Evolutionary conservation across 2,797 vertebrate genomes (phyloP), one percentile per base, ranked within the genome.

Genomic region (Lacerta bilineata): DNA sequence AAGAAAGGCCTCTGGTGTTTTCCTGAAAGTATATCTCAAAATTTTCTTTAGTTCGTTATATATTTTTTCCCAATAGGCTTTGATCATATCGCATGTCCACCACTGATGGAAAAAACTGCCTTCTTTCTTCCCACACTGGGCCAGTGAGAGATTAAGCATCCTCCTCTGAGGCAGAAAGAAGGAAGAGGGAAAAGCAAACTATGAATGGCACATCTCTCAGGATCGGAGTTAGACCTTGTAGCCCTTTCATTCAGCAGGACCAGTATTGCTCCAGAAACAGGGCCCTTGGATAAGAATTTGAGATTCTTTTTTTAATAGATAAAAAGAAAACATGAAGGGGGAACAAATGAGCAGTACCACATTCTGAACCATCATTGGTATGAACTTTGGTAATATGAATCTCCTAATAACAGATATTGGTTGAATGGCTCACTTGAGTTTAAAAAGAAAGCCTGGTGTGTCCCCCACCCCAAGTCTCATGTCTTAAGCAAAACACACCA

Each of bases 171-270:
- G n/a, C 85, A 83, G 29, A 3, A 25, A 41, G 33, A 80, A 29
- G 64, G 71, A 5, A 3, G 6, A 15, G 71, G 18, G 9, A 4
- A 41, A 0, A 69, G 4, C 6, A 0, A 0, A 69, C 33, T 64
- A 15, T 87, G 86, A 80, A 87, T 61, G 33, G 41, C 15, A 72
- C 3, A 1, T 61, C 43, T 41, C 68, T 13, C 68, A 23, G 10
- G 29, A 46, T 50, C 29, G 29, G 55, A 20, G 8, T 61, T 69
- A 43, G 33, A 41, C 25, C 9, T 17, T 59, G 59, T 39, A 77
- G n/a, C n/a, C 27, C 29, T 39, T 71, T 39, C 25, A 59, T 80
- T 80, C 33, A 79, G 20, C 8, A 7, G 61, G 15, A 50, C 23
- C 10, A 41, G 33, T 74, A 87, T 17, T 50, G 27, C 8, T 59